A percentile compares a stretch with the other conserved stretches of the same genome.
These are phyloP conservation scores for Andrena camellia DNA, from an alignment of 2,888 invertebrate species.

Conservation along the genomic window DNA sequence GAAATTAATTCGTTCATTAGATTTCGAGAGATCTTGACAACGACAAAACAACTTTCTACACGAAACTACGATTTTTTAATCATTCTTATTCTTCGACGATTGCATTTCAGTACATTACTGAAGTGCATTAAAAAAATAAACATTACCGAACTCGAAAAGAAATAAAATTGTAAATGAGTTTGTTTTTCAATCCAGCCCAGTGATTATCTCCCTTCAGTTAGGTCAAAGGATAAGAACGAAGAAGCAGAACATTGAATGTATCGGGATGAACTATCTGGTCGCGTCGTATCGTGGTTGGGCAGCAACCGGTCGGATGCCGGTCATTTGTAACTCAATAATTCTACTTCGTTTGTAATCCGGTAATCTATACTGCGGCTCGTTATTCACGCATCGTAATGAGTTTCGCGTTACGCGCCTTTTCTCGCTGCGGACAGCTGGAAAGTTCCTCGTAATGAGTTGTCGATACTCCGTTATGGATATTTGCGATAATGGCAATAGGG, in stretches of 20 bases:
- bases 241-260: conserved; percentile 32
- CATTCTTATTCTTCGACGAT: no score
- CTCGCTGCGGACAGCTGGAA: conserved; percentile 65
- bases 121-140: no score
- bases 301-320: conserved; percentile 56
- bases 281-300: conserved; percentile 26
- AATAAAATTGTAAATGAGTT: no score
- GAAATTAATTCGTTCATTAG: no score
- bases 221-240: conserved; percentile 37
- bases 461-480: conserved; percentile 58
- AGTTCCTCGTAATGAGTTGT: conserved; percentile 71
- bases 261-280: background rate
- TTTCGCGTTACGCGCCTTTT: conserved; percentile 81
- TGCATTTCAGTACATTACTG: no score
- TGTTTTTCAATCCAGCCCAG: no score
- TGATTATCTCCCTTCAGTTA: background rate
- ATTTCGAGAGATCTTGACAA: no score
- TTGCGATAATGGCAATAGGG: conserved; percentile 56
- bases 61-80: no score
- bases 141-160: no score
- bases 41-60: no score
- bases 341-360: conserved; percentile 80
- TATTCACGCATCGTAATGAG: conserved; percentile 82
- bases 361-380: conserved; percentile 82
- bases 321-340: conserved; percentile 79